Evolutionary conservation across 2,888 invertebrate species (phyloP).

Genomic region (Drosophila melanocephala): DNA sequence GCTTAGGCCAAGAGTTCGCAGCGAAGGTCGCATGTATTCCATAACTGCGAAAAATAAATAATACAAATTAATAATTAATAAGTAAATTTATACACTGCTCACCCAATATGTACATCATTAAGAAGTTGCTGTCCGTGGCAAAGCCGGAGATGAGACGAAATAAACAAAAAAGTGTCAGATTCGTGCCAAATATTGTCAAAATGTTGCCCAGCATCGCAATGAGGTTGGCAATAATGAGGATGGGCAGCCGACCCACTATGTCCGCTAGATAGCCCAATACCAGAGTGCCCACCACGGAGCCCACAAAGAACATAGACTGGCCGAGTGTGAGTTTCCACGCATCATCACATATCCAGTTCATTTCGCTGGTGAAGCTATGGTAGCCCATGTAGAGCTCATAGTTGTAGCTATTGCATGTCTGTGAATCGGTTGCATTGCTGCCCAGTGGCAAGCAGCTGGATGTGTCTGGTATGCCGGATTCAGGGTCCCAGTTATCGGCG

Average conservation of each 20-base stretch:
- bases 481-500: conserved; percentile 51
- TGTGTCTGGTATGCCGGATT: conserved; percentile 3
- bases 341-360: conserved; percentile 88
- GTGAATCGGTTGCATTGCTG: conserved; percentile 23
- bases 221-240: conserved; percentile 86
- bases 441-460: conserved; percentile 66
- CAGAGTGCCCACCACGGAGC: conserved; percentile 87
- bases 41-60: conserved; percentile 85
- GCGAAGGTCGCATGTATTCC: conserved; percentile 86
- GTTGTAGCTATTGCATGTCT: conserved; percentile 86
- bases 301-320: conserved; percentile 88
- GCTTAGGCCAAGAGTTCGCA: conserved; percentile 87
- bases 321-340: conserved; percentile 87
- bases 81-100: conserved; percentile 41
- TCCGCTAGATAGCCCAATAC: conserved; percentile 87
- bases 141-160: conserved; percentile 87
- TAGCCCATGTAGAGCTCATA: conserved; percentile 87
- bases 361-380: conserved; percentile 88
- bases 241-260: conserved; percentile 87
- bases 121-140: conserved; percentile 88
- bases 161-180: conserved; percentile 85
- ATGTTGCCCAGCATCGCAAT: conserved; percentile 87
- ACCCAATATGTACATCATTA: conserved; percentile 89
- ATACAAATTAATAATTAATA: not conserved
- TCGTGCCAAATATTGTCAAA: conserved; percentile 86